Percentiles rank a stretch among this genome's conserved stretches.
Conservation (phyloP, 2,797 vertebrate genomes). For the Macrochelys suwanniensis region DNA sequence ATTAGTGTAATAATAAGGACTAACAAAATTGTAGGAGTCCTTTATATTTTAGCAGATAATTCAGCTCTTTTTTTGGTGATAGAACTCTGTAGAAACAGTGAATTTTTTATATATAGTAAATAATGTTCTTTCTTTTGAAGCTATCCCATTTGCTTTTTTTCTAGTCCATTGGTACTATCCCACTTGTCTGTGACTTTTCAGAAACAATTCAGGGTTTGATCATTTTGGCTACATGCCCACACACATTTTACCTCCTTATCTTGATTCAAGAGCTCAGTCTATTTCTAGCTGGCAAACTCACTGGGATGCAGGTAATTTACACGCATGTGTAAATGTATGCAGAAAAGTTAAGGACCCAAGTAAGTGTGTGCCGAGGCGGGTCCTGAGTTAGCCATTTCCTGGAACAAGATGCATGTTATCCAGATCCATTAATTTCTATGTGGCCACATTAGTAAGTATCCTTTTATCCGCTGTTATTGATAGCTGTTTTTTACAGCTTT, state of each 20-base stretch:
- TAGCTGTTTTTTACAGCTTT: background rate
- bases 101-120: background rate
- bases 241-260: background rate
- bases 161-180: background rate
- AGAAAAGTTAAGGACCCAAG: background rate
- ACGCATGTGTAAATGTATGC: background rate
- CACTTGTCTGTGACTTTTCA: background rate
- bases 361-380: background rate
- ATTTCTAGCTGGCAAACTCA: background rate
- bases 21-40: background rate
- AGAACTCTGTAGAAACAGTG: background rate
- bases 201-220: constrained; percentile 13
- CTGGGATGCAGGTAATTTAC: background rate
- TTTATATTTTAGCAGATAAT: background rate
- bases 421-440: background rate
- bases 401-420: background rate
- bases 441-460: background rate
- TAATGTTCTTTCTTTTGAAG: background rate
- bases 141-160: background rate
- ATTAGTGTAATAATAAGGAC: background rate
- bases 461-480: background rate
- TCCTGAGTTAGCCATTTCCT: background rate
- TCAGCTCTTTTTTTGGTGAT: background rate
- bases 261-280: background rate
- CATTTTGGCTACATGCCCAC: constrained; percentile 1